phyloP scores from a whole-genome alignment of 2,113 vertebrate genomes.

The Sinocyclocheilus anshuiensis region DNA sequence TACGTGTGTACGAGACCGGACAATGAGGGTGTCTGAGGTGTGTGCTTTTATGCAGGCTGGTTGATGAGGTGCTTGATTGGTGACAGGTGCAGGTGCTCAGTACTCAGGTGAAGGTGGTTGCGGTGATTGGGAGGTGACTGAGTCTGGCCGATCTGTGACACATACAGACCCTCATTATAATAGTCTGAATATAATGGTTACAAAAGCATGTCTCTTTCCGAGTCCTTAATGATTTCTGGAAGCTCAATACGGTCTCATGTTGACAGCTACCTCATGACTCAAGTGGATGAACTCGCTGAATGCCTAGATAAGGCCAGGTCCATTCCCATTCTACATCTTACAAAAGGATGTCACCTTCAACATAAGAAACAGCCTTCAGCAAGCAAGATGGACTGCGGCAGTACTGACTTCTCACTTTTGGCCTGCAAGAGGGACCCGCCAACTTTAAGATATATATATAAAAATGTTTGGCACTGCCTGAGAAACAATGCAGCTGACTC shows the following conservation, averaged over 20 bases:
- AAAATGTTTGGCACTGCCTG: neutral
- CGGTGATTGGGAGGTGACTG: no score
- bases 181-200: neutral
- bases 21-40: no score
- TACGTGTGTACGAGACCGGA: no score
- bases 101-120: no score
- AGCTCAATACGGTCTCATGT: neutral
- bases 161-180: neutral
- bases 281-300: neutral
- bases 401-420: constrained; percentile 16
- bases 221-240: neutral
- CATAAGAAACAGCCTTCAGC: constrained; percentile 25
- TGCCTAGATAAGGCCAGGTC: constrained; percentile 6
- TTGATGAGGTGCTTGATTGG: no score
- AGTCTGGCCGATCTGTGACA: no score
- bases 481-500: neutral
- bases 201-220: neutral
- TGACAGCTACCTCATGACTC: neutral
- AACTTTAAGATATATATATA: neutral
- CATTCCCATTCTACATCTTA: neutral
- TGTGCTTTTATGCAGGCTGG: no score
- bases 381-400: neutral
- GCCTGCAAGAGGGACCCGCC: neutral
- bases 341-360: constrained; percentile 2
- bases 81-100: no score